A percentile compares a stretch with the other conserved stretches of the same genome.
Conservation (phyloP, 2,888 invertebrate genomes). For the Aspidiotus rigidus region DNA sequence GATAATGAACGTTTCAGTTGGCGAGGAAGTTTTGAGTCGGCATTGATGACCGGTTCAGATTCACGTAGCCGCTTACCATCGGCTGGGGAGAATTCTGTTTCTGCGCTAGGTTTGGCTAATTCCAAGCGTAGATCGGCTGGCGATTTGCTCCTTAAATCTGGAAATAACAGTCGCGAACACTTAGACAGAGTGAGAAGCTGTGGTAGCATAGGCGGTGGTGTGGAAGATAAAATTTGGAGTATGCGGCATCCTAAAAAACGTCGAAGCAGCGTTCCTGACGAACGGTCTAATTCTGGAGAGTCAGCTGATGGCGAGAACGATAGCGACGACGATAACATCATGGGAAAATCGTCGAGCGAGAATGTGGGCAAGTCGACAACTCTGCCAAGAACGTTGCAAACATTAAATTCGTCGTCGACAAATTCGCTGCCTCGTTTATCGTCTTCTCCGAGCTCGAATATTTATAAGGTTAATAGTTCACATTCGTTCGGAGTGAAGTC, state of each 20-base stretch:
- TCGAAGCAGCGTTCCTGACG: slow-evolving; percentile 53
- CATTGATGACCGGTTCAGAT: slow-evolving; percentile 68
- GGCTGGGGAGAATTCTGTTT: slow-evolving; percentile 54
- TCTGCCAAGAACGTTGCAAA: slow-evolving; percentile 54
- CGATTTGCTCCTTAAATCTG: slow-evolving; percentile 68
- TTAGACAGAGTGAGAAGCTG: slow-evolving; percentile 66
- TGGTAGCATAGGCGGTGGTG: slow-evolving; percentile 70
- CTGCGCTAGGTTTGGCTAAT: slow-evolving; percentile 47
- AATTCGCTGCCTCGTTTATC: slow-evolving; percentile 71
- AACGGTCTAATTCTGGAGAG: slow-evolving; percentile 41
- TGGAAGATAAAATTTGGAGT: slow-evolving; percentile 46
- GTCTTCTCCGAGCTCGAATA: slow-evolving; percentile 42
- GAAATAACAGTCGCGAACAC: slow-evolving; percentile 67
- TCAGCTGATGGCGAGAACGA: slow-evolving; percentile 49
- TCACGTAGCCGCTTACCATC: slow-evolving; percentile 57
- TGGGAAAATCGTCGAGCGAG: slow-evolving; percentile 35
- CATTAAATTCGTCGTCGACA: slow-evolving; percentile 45
- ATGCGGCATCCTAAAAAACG: slow-evolving; percentile 40
- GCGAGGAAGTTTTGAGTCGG: slow-evolving; percentile 89
- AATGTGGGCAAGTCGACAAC: slow-evolving; percentile 49
- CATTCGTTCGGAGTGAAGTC: slow-evolving; percentile 63
- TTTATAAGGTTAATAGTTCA: slow-evolving; percentile 57
- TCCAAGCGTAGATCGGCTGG: slow-evolving; percentile 73
- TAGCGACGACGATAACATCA: slow-evolving; percentile 44
- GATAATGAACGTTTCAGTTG: slow-evolving; percentile 84